These are phyloP conservation scores for Malurus elegans DNA, from an alignment of 2,113 vertebrate species.

Conservation along the genomic window DNA sequence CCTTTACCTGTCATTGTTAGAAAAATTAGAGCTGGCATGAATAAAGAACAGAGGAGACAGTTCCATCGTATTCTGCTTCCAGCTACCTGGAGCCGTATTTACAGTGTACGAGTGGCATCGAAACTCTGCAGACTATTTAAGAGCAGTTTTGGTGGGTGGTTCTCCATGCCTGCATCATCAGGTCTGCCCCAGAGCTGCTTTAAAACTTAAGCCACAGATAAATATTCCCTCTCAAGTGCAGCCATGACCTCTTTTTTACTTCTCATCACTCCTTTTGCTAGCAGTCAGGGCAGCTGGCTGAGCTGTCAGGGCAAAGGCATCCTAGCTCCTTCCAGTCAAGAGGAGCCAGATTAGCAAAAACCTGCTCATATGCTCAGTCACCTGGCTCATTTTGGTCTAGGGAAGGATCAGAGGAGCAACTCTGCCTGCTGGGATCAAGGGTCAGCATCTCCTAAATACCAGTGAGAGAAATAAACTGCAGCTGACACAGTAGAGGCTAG, in stretches of 20 bases:
- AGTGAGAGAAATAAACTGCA: not conserved
- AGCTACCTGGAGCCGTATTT: not conserved
- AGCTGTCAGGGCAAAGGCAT: not conserved
- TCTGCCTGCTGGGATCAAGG: not conserved
- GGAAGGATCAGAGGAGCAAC: not conserved
- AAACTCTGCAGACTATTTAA: not conserved
- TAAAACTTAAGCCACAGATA: not conserved
- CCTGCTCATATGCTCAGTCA: not conserved
- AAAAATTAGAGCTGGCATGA: not conserved
- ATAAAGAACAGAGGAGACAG: not conserved
- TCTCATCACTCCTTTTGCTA: not conserved
- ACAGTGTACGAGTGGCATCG: rapidly evolving
- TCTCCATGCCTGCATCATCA: not conserved
- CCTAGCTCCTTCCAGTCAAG: not conserved
- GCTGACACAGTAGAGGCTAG: not conserved
- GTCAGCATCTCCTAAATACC: not conserved
- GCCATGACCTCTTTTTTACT: not conserved
- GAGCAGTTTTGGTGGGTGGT: not conserved
- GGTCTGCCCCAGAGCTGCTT: not conserved
- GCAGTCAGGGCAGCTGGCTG: not conserved
- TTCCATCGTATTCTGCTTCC: not conserved
- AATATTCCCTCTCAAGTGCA: not conserved
- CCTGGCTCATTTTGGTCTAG: not conserved
- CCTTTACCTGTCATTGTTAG: not conserved
- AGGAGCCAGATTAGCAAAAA: not conserved